Evolutionary conservation across 2,888 invertebrate species (phyloP), one percentile per base, ranked within the genome.

Genomic region (Mythimna loreyi): DNA sequence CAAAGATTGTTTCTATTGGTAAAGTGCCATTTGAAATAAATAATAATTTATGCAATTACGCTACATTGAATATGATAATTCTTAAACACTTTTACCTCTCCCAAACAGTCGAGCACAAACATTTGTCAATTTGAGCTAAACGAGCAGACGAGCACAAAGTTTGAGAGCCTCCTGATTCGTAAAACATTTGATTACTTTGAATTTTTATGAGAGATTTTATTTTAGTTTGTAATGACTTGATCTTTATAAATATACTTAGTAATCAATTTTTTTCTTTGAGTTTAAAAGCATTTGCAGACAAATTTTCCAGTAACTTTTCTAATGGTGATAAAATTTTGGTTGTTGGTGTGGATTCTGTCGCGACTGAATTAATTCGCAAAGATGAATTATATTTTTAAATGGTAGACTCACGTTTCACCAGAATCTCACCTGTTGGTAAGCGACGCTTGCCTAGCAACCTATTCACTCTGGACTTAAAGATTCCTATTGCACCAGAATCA

Each of bases 141-240:
- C 52, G n/a, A 60, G 43, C n/a, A 36, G 45, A 52, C 25, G 50
- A 75, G 25, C 49, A 36, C 36, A 62, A 40, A 76, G 25, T 76
- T 53, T 49, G 43, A 61, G 40, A 47, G 16, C n/a, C 25, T 47
- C 9, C 7, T 21, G 33, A 56, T 47, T 59, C 56, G 45, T 47
- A 33, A 62, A 72, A 67, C 43, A 73, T 53, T 57, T 58, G 23
- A 72, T 65, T 43, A 58, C 43, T 40, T 77, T 16, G 8, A 45
- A 36, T 45, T 59, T 67, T 13, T 28, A 36, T 3, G 40, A 30
- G 13, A 19, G 1, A 43, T 19, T 21, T 43, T 43, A 36, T 30
- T 45, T 19, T 50, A 56, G 21, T 63, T 55, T 56, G 21, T 21
- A 50, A 23, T 66, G n/a, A 21, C 13, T 56, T 55, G 16, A 28